Evolutionary conservation across 2,888 invertebrate species (phyloP).

Genomic region (Chironomus riparius): DNA sequence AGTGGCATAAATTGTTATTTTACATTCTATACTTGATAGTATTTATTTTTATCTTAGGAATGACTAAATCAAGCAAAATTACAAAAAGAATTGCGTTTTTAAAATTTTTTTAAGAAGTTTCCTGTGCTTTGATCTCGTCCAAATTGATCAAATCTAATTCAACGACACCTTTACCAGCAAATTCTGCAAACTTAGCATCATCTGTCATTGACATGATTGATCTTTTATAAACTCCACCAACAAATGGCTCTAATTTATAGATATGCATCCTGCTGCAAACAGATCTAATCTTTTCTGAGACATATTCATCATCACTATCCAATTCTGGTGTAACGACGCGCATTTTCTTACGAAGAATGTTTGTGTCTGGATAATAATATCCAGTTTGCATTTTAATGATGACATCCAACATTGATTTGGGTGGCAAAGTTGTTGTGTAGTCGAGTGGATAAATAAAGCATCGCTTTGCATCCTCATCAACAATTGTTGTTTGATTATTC

Average conservation of each 20-base stretch:
- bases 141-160: slow-evolving; percentile 67
- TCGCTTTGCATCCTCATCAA: slow-evolving; percentile 61
- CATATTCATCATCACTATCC: slow-evolving; percentile 47
- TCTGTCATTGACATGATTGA: slow-evolving; percentile 40
- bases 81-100: not conserved
- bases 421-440: slow-evolving; percentile 64
- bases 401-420: slow-evolving; percentile 69
- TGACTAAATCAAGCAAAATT: not conserved
- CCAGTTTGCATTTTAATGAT: slow-evolving; percentile 69
- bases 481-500: slow-evolving; percentile 62
- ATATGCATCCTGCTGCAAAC: slow-evolving; percentile 62
- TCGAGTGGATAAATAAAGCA: slow-evolving; percentile 91
- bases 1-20: not conserved
- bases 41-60: not conserved
- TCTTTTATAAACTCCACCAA: slow-evolving; percentile 55
- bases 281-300: slow-evolving; percentile 60
- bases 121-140: slow-evolving; percentile 35
- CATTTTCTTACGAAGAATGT: slow-evolving; percentile 66
- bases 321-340: slow-evolving; percentile 63
- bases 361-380: slow-evolving; percentile 74
- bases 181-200: slow-evolving; percentile 60
- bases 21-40: too few relatives aligned
- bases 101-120: not conserved
- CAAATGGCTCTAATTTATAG: slow-evolving; percentile 62
- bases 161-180: slow-evolving; percentile 64